Percentiles rank a stretch among this genome's conserved stretches.
These are phyloP conservation scores for Antennarius striatus DNA, from an alignment of 2,113 vertebrate genomes.

Conservation along the genomic window DNA sequence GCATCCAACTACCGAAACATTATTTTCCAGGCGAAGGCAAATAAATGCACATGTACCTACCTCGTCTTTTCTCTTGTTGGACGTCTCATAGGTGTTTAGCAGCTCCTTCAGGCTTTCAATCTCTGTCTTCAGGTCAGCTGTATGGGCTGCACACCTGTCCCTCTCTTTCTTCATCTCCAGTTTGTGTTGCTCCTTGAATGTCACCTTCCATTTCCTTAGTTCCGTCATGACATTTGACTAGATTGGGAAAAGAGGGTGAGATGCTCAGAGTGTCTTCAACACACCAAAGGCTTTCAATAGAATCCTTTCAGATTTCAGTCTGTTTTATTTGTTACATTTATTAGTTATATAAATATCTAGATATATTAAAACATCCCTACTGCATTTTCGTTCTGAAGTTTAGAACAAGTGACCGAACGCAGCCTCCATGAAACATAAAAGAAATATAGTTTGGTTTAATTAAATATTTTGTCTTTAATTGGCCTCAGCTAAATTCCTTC, in stretches of 20 bases:
- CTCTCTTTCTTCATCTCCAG: conserved; percentile 86
- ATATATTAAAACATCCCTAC: not conserved
- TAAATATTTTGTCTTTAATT: not conserved
- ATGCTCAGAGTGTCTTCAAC: conserved; percentile 7
- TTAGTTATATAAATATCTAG: not conserved
- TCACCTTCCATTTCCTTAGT: conserved; percentile 90
- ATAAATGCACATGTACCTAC: conserved; percentile 65
- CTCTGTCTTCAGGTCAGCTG: conserved; percentile 81
- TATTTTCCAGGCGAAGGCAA: not conserved
- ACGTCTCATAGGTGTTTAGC: conserved; percentile 86
- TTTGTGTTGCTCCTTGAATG: conserved; percentile 86
- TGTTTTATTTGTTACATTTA: too few species aligned
- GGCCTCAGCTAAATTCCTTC: not conserved
- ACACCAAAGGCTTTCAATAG: not conserved
- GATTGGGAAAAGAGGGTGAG: conserved; percentile 16
- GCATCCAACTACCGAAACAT: not conserved
- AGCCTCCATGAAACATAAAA: not conserved
- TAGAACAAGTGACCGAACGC: not conserved
- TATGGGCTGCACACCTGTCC: conserved; percentile 79
- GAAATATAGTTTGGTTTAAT: not conserved
- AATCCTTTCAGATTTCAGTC: too few species aligned
- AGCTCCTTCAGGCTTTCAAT: conserved; percentile 84
- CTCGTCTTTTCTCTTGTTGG: conserved; percentile 91
- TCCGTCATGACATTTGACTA: conserved; percentile 91
- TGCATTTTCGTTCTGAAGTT: too few species aligned